Evolutionary conservation across 2,888 invertebrate species (phyloP), one percentile per base, ranked within the genome.

Genomic region (Steinernema carpocapsae): DNA sequence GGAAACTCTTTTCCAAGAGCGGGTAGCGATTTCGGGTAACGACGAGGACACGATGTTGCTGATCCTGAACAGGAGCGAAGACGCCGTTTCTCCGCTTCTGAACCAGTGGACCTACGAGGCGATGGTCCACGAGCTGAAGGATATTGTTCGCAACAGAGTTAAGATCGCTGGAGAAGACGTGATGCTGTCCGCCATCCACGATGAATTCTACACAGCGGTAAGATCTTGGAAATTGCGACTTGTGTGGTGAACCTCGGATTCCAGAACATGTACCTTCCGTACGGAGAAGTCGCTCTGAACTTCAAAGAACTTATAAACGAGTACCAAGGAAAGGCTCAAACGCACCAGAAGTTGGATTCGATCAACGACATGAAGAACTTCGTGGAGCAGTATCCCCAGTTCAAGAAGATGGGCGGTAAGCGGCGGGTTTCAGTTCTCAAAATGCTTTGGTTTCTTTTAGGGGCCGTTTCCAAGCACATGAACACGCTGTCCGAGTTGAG

Each of bases 101-200:
- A 95, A 94, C 89, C 94, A 95, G 91, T 99, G 99, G 99, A 99
- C 97, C 0, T 99, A 99, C 89, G 97, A 99, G 89, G 99, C 99
- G 0, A 99, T 99, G 99, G 86, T 99, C 12, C 99, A 99, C 89
- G 97, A 99, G 89, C 89, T 99, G 72, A 89, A 99, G 52, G 92
- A 92, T 0, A 95, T 99, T 80, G 92, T 92, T 86, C 96, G 95
- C 89, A 95, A 96, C 89, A 92, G 97, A 75, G 96, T 99, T 32
- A 91, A 92, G 80, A 91, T 94, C 32, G 92, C 93, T 17, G 94
- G 93, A 59, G 92, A 92, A 24, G 93, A 99, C 0, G 83, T 86
- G 37, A 95, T 97, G 7, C 90, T 99, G 2, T 93, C 95, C 3
- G 92, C 95, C 0, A 94, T 96, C 86, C 95, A 97, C 87, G 99